Conservation (phyloP, 2,113 vertebrate genomes). For the Gambusia affinis region DNA sequence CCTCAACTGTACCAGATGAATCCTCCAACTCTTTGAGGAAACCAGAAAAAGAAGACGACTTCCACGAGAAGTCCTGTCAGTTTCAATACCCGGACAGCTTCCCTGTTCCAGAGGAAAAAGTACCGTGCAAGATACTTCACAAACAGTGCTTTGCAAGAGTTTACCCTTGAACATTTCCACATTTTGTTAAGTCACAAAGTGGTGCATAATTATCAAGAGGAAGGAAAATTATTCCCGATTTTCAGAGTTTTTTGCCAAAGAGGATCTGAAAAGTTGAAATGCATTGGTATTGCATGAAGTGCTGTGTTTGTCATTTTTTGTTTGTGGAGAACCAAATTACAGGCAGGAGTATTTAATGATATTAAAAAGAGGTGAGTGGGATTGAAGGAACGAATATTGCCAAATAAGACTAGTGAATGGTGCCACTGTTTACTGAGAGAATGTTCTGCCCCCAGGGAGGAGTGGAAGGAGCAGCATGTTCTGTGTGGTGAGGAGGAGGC, state of each 20-base stretch:
- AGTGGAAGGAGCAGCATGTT: too few species aligned
- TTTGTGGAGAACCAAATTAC: not conserved
- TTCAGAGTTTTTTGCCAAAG: not conserved
- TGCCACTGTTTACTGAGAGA: too few species aligned
- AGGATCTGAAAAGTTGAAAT: not conserved
- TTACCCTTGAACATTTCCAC: not conserved
- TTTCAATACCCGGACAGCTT: conserved; percentile 86
- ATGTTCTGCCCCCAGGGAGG: too few species aligned
- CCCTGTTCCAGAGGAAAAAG: conserved; percentile 93
- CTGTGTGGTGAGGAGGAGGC: too few species aligned
- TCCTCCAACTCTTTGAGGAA: conserved; percentile 15
- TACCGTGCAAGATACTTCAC: conserved; percentile 89
- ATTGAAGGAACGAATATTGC: too few species aligned
- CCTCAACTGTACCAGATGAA: conserved; percentile 44
- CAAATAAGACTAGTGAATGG: too few species aligned
- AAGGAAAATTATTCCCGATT: not conserved
- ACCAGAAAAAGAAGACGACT: conserved; percentile 15
- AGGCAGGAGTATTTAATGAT: not conserved
- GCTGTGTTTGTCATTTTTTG: not conserved
- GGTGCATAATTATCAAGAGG: not conserved
- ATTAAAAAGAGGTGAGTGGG: not conserved
- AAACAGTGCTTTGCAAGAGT: not conserved
- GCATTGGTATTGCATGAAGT: not conserved
- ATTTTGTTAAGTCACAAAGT: not conserved
- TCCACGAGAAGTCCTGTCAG: conserved; percentile 84